Evolutionary conservation across 2,888 invertebrate genomes (phyloP), one percentile per base, ranked within the genome.

Genomic region (Drosophila mayaguana): DNA sequence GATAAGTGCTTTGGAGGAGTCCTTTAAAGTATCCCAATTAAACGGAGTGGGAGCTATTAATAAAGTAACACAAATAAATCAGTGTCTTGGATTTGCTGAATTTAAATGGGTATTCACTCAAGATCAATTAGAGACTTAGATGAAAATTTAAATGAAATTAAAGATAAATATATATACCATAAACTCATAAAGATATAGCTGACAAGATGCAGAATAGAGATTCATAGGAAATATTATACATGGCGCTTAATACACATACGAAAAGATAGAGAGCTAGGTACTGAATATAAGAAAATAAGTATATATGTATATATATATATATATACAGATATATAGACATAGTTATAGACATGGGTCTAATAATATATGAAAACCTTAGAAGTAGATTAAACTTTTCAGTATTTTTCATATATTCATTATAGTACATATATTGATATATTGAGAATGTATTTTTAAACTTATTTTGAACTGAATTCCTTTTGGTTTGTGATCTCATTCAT

Each of bases 11-110:
- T 22, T 38, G 32, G 32, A 18, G 38, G 16, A 45, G 45, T 38
- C 28, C 32, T 46, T 16, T 18, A 38, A 53, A 51, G 34, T 42
- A 22, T 42, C 45, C 22, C 12, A 45, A 65, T 65, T 65, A 63
- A 53, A 25, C 34, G 25, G 53, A 65, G 22, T 40, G 36, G 12
- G 12, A 40, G 34, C 38, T 34, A 54, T 63, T 48, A 48, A 64
- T 63, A 54, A 64, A 12, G n/a, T 5, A 62, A 45, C 34, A 34
- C 6, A 12, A 48, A 32, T 42, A 25, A 42, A 36, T 55, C 18
- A 14, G 32, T 53, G 40, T 40, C n/a, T 14, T 14, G 14, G 9
- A 45, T 32, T 56, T n/a, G 20, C 20, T 22, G 2, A 6, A 32
- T 8, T 25, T n/a, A 38, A 36, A 12, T n/a, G 7, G 25, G 22